A percentile compares a stretch with the other conserved stretches of the same genome.
phyloP scores from a whole-genome alignment of 2,888 invertebrate species.

The Eretmocerus hayati region DNA sequence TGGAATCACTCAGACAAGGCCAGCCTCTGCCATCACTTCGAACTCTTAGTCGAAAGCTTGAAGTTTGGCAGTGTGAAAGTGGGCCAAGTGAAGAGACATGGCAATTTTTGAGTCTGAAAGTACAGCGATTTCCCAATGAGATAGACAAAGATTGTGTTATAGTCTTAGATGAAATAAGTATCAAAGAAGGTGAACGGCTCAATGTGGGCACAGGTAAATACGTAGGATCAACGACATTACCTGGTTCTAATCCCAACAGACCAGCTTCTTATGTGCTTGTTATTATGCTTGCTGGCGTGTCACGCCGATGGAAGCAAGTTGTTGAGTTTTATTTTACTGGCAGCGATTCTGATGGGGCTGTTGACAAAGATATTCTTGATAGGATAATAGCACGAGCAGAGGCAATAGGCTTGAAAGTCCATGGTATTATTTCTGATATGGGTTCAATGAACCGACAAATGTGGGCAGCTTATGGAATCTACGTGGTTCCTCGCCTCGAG shows the following conservation, averaged over 20 bases:
- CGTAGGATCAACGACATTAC: conserved; percentile 12
- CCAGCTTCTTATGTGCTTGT: conserved; percentile 12
- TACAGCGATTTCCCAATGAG: not conserved
- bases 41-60: conserved; percentile 10
- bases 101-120: conserved; percentile 11
- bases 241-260: not conserved
- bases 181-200: conserved; percentile 8
- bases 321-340: conserved; percentile 23
- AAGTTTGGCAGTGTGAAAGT: conserved; percentile 14
- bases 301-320: conserved; percentile 12
- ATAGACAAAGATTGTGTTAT: conserved; percentile 17
- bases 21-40: not conserved
- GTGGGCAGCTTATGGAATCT: conserved; percentile 14
- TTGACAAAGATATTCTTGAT: conserved; percentile 22
- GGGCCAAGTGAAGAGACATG: conserved; percentile 19
- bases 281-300: conserved; percentile 15
- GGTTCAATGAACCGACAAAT: conserved; percentile 14
- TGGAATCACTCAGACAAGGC: not conserved
- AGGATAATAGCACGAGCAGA: conserved; percentile 22
- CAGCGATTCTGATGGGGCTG: conserved; percentile 24
- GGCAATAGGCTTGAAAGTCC: conserved; percentile 10
- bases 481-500: conserved; percentile 2
- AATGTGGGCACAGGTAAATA: conserved; percentile 10
- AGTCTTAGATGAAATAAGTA: conserved; percentile 23
- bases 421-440: conserved; percentile 16